phyloP scores from a whole-genome alignment of 1,140 invertebrate species.

The Berghia stephanieae region DNA sequence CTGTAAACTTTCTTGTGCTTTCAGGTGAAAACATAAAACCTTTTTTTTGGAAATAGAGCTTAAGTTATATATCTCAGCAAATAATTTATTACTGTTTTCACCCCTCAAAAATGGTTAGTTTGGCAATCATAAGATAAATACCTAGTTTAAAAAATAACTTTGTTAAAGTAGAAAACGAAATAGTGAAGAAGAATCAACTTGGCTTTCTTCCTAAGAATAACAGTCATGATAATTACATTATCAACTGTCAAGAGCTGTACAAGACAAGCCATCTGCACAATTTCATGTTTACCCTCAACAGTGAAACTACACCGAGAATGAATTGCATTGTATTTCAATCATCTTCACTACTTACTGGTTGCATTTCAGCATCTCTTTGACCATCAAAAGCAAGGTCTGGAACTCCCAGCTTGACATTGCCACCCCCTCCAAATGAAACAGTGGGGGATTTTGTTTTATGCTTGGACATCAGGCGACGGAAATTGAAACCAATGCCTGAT shows the following conservation, averaged over 20 bases:
- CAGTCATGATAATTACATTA: no score
- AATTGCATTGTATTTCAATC: neutral
- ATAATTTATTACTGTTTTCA: no score
- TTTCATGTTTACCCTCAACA: neutral
- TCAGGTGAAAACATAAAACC: no score
- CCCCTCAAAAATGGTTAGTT: no score
- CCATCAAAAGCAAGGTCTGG: conserved; percentile 30
- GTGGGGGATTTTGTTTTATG: conserved; percentile 10
- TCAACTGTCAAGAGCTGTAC: neutral
- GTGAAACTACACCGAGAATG: neutral
- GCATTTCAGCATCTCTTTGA: conserved; percentile 19
- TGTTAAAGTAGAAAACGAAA: no score
- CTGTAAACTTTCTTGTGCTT: neutral
- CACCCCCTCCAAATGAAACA: conserved; percentile 40
- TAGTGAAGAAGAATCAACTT: no score
- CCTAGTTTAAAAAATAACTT: no score
- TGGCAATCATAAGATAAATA: no score
- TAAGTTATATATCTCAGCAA: no score
- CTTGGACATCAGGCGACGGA: conserved; percentile 38
- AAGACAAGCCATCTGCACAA: neutral
- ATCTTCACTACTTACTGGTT: conserved; percentile 14
- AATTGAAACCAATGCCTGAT: conserved; percentile 38
- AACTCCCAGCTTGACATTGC: conserved; percentile 39
- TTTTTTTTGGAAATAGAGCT: neutral
- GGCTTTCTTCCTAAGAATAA: no score